phyloP scores from a whole-genome alignment of 1,140 invertebrate species.

The Harpegnathos saltator region DNA sequence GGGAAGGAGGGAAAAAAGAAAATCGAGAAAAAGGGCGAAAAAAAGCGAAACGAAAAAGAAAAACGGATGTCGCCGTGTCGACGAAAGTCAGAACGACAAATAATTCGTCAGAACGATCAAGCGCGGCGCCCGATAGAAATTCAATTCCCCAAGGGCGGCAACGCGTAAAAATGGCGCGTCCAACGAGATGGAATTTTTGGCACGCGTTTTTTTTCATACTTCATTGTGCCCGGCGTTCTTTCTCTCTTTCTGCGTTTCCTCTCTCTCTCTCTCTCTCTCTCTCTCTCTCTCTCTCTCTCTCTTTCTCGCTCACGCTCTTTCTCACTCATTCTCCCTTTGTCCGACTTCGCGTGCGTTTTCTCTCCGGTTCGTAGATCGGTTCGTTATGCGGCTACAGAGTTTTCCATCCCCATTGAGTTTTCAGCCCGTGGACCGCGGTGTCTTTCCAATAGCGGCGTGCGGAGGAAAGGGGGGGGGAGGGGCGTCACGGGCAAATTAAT shows the following conservation, averaged over 20 bases:
- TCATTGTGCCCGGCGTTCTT: conserved; percentile 59
- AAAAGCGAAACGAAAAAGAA: conserved; percentile 35
- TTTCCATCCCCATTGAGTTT: conserved; percentile 58
- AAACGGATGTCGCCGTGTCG: conserved; percentile 51
- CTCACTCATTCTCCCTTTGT: background rate
- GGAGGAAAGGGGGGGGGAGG: conserved; percentile 35
- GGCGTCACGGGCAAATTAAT: conserved; percentile 51
- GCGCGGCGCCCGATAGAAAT: conserved; percentile 67
- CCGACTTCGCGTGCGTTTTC: conserved; percentile 41
- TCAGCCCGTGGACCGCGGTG: conserved; percentile 43
- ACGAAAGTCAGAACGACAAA: conserved; percentile 70
- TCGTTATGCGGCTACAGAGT: conserved; percentile 65
- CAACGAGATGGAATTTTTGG: conserved; percentile 72
- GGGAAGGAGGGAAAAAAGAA: conserved; percentile 34
- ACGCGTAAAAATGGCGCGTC: conserved; percentile 69
- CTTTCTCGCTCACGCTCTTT: background rate
- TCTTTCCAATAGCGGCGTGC: conserved; percentile 10
- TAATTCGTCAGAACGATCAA: conserved; percentile 71
- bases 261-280: conserved; percentile 25
- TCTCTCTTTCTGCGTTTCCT: conserved; percentile 30
- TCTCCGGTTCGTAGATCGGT: conserved; percentile 55
- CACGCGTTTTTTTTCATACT: conserved; percentile 66
- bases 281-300: background rate
- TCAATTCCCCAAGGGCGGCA: conserved; percentile 72
- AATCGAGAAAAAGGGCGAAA: conserved; percentile 7